phyloP scores from a whole-genome alignment of 1,140 invertebrate genomes.

The Musca vetustissima region DNA sequence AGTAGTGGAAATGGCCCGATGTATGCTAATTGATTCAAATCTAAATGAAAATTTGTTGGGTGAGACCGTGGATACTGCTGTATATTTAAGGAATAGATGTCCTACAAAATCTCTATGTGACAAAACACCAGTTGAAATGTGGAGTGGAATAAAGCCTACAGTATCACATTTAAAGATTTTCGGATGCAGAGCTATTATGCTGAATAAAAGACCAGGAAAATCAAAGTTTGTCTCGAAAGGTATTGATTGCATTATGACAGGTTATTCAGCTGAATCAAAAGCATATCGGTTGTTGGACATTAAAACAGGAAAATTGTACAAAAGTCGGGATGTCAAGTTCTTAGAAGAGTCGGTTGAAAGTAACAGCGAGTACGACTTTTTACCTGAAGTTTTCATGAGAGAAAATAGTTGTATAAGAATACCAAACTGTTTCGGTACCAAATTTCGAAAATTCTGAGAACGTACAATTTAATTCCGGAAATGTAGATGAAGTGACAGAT shows the following conservation, averaged over 20 bases:
- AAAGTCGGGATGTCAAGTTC: conserved; percentile 30
- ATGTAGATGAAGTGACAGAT: no score
- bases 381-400: no score
- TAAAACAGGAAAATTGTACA: conserved; percentile 36
- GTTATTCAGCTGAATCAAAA: conserved; percentile 53
- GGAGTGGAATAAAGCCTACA: conserved; percentile 44
- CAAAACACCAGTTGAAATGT: conserved; percentile 51
- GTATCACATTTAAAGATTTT: conserved; percentile 48
- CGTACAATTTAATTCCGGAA: no score
- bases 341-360: neutral
- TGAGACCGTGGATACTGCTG: conserved; percentile 33
- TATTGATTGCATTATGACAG: conserved; percentile 52
- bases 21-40: conserved; percentile 50
- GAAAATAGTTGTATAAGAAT: no score
- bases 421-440: no score
- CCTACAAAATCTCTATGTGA: conserved; percentile 28
- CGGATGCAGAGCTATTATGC: conserved; percentile 41
- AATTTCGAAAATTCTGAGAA: no score
- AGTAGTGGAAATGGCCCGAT: conserved; percentile 39
- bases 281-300: conserved; percentile 50
- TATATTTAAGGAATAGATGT: conserved; percentile 34
- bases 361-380: no score
- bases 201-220: conserved; percentile 44
- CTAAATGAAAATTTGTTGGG: conserved; percentile 39
- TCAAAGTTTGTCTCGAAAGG: conserved; percentile 49